phyloP scores from a whole-genome alignment of 1,140 invertebrate genomes.

The Anoplolepis gracilipes region DNA sequence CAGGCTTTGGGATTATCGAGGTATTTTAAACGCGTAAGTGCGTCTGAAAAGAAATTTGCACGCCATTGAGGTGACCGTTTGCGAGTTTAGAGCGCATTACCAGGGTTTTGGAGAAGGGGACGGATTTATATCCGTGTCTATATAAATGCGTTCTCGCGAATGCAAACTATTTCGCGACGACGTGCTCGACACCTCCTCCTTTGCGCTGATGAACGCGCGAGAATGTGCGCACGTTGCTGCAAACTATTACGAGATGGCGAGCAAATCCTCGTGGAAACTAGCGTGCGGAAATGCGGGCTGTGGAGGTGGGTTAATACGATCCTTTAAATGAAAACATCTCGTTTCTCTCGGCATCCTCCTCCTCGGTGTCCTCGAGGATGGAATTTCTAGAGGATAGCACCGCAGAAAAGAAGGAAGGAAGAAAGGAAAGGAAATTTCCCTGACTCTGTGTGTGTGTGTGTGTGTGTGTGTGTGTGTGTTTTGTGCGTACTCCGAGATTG shows the following conservation, averaged over 20 bases:
- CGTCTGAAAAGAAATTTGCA: slow-evolving; percentile 7
- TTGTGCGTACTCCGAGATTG: not conserved
- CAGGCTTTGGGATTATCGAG: not conserved
- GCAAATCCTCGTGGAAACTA: slow-evolving; percentile 66
- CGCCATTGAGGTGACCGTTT: slow-evolving; percentile 17
- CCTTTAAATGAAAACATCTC: slow-evolving; percentile 68
- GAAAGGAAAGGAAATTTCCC: slow-evolving; percentile 20
- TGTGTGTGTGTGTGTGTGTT: not conserved
- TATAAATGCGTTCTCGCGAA: slow-evolving; percentile 28
- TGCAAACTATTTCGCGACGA: slow-evolving; percentile 53
- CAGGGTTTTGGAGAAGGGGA: not conserved
- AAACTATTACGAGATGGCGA: slow-evolving; percentile 67
- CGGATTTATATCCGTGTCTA: slow-evolving; percentile 43
- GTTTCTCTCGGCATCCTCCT: slow-evolving; percentile 1
- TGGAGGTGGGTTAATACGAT: slow-evolving; percentile 12
- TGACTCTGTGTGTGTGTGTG: no score
- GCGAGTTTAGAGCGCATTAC: slow-evolving; percentile 26
- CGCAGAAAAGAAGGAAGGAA: not conserved
- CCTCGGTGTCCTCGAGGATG: slow-evolving; percentile 45
- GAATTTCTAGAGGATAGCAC: not conserved
- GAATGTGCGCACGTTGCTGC: slow-evolving; percentile 22
- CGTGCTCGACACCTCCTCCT: slow-evolving; percentile 25
- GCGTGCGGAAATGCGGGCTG: slow-evolving; percentile 38
- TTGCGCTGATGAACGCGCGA: slow-evolving; percentile 41
- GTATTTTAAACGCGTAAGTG: not conserved